A percentile compares a stretch with the other conserved stretches of the same genome.
These are phyloP conservation scores for Helicoverpa zea DNA, from an alignment of 1,140 invertebrate species.

Conservation along the genomic window DNA sequence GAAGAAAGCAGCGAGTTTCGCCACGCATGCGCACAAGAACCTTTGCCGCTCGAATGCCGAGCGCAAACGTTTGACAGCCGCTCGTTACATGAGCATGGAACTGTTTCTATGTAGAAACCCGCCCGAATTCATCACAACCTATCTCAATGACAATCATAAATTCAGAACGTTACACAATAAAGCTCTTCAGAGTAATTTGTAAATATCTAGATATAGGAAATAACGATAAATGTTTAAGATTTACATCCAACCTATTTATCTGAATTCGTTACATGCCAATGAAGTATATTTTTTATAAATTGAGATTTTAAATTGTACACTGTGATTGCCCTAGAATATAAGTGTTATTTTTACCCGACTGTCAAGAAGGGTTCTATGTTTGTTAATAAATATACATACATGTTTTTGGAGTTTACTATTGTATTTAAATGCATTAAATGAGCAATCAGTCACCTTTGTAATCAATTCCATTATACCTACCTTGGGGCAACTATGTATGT, in stretches of 20 bases:
- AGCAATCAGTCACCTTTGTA: too few species aligned
- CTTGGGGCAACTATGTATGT: too few species aligned
- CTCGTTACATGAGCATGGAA: conserved; percentile 87
- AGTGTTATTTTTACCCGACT: too few species aligned
- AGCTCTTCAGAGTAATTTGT: conserved; percentile 78
- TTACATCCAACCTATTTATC: too few species aligned
- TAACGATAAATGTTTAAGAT: too few species aligned
- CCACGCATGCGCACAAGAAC: conserved; percentile 74
- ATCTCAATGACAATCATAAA: conserved; percentile 87
- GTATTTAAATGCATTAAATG: background rate
- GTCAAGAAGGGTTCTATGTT: too few species aligned
- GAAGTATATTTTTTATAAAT: background rate
- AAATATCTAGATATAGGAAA: conserved; percentile 36
- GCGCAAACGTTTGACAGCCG: conserved; percentile 81
- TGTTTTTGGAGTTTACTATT: too few species aligned
- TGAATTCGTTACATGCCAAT: too few species aligned
- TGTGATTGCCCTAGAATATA: background rate
- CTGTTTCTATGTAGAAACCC: conserved; percentile 85
- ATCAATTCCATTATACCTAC: too few species aligned
- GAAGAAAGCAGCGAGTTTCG: conserved; percentile 78
- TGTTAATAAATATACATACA: too few species aligned
- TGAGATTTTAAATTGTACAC: background rate
- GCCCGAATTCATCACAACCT: conserved; percentile 88
- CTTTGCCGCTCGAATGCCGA: conserved; percentile 77
- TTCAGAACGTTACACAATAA: conserved; percentile 87